phyloP scores from a whole-genome alignment of 2,888 invertebrate species.

The Augochlorella aurata region DNA sequence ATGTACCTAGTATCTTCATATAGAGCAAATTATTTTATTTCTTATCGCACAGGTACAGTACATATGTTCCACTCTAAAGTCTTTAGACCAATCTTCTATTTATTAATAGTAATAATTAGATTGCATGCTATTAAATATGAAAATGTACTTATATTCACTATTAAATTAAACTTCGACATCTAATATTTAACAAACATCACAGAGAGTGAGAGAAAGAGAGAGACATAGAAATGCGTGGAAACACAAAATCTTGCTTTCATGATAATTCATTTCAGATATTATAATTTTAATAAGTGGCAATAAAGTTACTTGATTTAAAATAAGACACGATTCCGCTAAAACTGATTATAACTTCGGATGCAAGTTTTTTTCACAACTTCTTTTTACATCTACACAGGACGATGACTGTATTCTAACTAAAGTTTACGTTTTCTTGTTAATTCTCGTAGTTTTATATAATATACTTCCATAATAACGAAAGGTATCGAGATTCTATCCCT shows the following conservation, averaged over 20 bases:
- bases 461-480: constrained; percentile 8
- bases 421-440: constrained; percentile 13
- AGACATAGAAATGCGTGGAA: constrained; percentile 24
- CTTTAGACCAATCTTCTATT: constrained; percentile 45
- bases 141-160: constrained; percentile 47
- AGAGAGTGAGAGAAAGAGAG: not conserved
- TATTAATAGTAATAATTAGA: constrained; percentile 42
- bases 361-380: not conserved
- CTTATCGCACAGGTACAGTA: constrained; percentile 62
- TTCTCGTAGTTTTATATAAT: not conserved
- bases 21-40: constrained; percentile 51
- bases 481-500: constrained; percentile 31
- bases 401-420: constrained; percentile 7
- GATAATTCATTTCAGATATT: constrained; percentile 3
- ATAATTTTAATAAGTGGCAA: constrained; percentile 7
- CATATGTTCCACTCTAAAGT: constrained; percentile 52
- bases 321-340: constrained; percentile 19
- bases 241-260: constrained; percentile 24
- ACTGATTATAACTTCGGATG: not conserved
- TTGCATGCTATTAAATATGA: constrained; percentile 54
- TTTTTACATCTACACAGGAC: constrained; percentile 14
- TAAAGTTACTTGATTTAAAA: constrained; percentile 16
- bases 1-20: constrained; percentile 42
- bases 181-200: constrained; percentile 38
- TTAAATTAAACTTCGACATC: constrained; percentile 21